phyloP scores from a whole-genome alignment of 2,113 vertebrate species.

The Circaetus gallicus region DNA sequence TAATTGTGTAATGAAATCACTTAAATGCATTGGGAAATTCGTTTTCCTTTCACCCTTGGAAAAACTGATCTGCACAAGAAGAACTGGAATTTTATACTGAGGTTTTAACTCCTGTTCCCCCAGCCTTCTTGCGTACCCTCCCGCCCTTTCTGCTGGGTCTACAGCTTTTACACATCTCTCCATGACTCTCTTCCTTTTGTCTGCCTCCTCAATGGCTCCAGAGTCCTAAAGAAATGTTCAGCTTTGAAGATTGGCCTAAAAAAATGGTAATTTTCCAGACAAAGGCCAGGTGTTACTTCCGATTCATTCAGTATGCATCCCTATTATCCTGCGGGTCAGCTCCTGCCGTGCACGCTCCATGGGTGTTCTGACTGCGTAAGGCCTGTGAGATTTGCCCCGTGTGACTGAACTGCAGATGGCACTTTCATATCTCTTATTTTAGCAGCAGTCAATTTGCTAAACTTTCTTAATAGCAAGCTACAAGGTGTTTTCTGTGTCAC shows the following conservation, averaged over 20 bases:
- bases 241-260: slow-evolving; percentile 64
- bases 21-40: slow-evolving; percentile 35
- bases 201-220: slow-evolving; percentile 58
- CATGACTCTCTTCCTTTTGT: slow-evolving; percentile 59
- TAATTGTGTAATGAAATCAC: slow-evolving; percentile 63
- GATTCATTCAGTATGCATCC: slow-evolving; percentile 49
- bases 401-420: slow-evolving; percentile 44
- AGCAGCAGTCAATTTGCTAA: slow-evolving; percentile 53
- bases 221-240: slow-evolving; percentile 62
- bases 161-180: slow-evolving; percentile 52
- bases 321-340: slow-evolving; percentile 46
- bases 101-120: slow-evolving; percentile 27
- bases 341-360: neutral
- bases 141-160: slow-evolving; percentile 28
- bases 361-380: slow-evolving; percentile 43
- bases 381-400: slow-evolving; percentile 57
- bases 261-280: slow-evolving; percentile 67
- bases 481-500: slow-evolving; percentile 42
- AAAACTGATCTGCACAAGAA: neutral
- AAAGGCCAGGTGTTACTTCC: slow-evolving; percentile 64
- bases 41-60: slow-evolving; percentile 30
- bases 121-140: slow-evolving; percentile 14
- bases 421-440: slow-evolving; percentile 58
- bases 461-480: slow-evolving; percentile 20
- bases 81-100: neutral